Conservation (phyloP, 1,140 invertebrate species). For the Bombus superbus region DNA sequence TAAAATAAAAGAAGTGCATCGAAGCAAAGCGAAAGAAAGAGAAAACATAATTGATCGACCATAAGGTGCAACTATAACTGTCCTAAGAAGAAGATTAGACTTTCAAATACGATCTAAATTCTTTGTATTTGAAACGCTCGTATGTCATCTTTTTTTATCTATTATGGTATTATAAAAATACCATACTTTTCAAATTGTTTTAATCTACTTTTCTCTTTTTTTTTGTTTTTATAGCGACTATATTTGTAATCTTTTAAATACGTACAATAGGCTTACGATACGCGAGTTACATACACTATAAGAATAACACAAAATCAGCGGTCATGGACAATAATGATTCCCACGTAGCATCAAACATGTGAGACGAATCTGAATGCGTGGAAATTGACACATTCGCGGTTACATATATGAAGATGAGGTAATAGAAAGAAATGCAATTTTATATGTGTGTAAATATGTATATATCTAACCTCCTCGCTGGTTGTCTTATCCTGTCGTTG, state of each 20-base stretch:
- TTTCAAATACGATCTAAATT: neutral
- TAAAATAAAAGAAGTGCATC: slow-evolving; percentile 2
- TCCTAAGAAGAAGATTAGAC: neutral
- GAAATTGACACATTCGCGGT: slow-evolving; percentile 36
- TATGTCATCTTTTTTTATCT: neutral
- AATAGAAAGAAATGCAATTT: neutral
- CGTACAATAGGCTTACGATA: neutral
- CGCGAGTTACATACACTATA: neutral
- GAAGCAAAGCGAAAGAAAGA: slow-evolving; percentile 11
- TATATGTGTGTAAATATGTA: slow-evolving; percentile 8
- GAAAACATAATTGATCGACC: neutral
- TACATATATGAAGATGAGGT: slow-evolving; percentile 18
- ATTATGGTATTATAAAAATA: no score
- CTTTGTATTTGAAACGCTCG: neutral
- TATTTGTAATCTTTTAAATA: neutral
- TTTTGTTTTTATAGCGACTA: neutral
- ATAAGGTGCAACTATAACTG: neutral
- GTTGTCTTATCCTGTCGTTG: slow-evolving; percentile 95
- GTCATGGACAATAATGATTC: slow-evolving; percentile 9
- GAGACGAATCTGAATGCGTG: slow-evolving; percentile 3
- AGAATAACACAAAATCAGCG: neutral
- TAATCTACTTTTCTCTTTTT: neutral
- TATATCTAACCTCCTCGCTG: slow-evolving; percentile 94
- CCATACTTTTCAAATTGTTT: neutral
- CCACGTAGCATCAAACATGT: slow-evolving; percentile 25